Evolutionary conservation across 2,113 vertebrate genomes (phyloP).

Genomic region (Brienomyrus brachyistius): DNA sequence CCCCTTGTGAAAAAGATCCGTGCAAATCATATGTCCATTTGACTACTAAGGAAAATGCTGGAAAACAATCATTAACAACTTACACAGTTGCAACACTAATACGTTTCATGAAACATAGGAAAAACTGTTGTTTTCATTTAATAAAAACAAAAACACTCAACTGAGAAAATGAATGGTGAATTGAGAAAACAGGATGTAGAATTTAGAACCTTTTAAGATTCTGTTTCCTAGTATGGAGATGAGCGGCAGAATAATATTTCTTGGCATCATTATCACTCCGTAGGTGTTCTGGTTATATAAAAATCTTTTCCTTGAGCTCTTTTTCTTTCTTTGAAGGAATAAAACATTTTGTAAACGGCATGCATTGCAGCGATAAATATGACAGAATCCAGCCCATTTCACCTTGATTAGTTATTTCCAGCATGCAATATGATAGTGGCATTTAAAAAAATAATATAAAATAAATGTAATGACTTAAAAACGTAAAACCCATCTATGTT

Average conservation of each 20-base stretch:
- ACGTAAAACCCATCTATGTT: background rate
- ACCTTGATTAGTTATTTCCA: background rate
- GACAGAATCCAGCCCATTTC: background rate
- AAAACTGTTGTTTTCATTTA: background rate
- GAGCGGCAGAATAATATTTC: background rate
- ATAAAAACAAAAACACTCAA: background rate
- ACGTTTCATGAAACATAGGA: background rate
- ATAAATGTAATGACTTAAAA: background rate
- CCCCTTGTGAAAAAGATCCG: background rate
- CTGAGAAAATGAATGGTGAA: background rate
- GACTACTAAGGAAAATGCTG: background rate
- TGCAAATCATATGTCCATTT: background rate
- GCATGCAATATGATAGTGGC: background rate
- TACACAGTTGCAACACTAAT: background rate
- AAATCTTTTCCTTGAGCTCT: background rate
- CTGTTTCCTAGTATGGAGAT: background rate
- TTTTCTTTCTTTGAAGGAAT: background rate
- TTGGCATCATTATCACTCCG: background rate
- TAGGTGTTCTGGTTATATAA: constrained; percentile 4
- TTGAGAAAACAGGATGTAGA: background rate
- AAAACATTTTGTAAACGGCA: background rate
- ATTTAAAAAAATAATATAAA: background rate
- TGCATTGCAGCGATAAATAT: background rate
- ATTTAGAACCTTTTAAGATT: background rate
- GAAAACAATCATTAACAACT: background rate